A percentile compares a stretch with the other conserved stretches of the same genome.
Evolutionary conservation across 2,888 invertebrate species (phyloP).

Genomic region (Xanthia icteritia): DNA sequence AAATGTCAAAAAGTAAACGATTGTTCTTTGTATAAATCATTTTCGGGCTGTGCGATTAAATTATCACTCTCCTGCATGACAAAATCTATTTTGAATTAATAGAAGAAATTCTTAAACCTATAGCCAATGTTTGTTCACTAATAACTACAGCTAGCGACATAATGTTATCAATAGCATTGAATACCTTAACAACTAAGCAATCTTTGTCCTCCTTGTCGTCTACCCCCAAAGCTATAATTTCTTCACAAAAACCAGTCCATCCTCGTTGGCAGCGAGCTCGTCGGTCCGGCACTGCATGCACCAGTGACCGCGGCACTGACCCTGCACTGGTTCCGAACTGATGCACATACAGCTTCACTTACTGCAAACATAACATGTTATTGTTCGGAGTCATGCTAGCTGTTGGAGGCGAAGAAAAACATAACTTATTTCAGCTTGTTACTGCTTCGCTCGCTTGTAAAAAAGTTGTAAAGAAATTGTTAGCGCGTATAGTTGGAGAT

Average conservation of each 20-base stretch:
- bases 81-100: background rate
- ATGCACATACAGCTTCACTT: constrained; percentile 75
- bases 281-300: constrained; percentile 74
- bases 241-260: constrained; percentile 33
- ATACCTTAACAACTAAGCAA: background rate
- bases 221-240: constrained; percentile 18
- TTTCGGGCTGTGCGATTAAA: constrained; percentile 34
- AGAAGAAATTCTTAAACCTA: background rate
- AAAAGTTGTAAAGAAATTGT: constrained; percentile 21
- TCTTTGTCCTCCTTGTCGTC: background rate
- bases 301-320: constrained; percentile 83
- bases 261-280: constrained; percentile 42
- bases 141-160: constrained; percentile 5
- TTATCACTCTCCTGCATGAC: background rate
- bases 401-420: constrained; percentile 15
- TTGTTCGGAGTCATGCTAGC: constrained; percentile 44
- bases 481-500: background rate
- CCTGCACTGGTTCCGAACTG: constrained; percentile 82
- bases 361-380: constrained; percentile 67
- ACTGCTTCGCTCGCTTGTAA: constrained; percentile 21
- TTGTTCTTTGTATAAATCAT: constrained; percentile 29
- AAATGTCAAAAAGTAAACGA: constrained; percentile 49
- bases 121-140: background rate
- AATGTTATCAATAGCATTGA: background rate
- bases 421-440: constrained; percentile 16